These are phyloP conservation scores for Tachina lurida DNA, from an alignment of 2,888 invertebrate species.

Conservation along the genomic window DNA sequence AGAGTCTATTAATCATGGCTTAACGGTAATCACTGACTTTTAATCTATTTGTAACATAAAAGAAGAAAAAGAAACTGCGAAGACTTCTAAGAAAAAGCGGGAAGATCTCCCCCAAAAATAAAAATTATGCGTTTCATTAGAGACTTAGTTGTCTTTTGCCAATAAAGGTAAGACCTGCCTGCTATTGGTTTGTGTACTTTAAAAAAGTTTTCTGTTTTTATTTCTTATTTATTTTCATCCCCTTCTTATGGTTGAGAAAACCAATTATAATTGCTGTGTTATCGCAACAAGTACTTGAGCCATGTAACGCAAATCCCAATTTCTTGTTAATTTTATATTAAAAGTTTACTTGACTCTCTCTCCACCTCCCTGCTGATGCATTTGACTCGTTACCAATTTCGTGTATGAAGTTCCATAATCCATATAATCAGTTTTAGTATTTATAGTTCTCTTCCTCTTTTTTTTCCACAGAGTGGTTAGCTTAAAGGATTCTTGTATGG, in stretches of 20 bases:
- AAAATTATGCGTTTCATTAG: constrained; percentile 57
- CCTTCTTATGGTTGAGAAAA: constrained; percentile 36
- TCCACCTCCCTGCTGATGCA: neutral
- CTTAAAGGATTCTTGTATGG: constrained; percentile 20
- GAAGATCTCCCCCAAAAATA: constrained; percentile 57
- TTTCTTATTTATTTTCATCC: constrained; percentile 47
- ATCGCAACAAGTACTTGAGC: constrained; percentile 61
- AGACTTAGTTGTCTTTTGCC: constrained; percentile 9
- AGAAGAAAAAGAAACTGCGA: neutral
- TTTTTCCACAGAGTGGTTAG: neutral
- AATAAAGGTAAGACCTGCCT: constrained; percentile 33
- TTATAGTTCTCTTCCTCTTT: constrained; percentile 16
- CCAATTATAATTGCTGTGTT: constrained; percentile 71
- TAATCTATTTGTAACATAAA: constrained; percentile 64
- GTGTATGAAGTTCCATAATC: constrained; percentile 52
- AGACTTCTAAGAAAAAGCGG: neutral
- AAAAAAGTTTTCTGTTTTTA: constrained; percentile 49
- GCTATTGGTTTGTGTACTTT: constrained; percentile 3
- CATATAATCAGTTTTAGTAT: constrained; percentile 65
- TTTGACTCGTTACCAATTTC: constrained; percentile 53
- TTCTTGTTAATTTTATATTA: constrained; percentile 66
- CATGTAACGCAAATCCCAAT: constrained; percentile 47
- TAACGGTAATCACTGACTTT: constrained; percentile 66
- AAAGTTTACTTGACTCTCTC: constrained; percentile 41
- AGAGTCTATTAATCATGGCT: constrained; percentile 74